Base-by-base conservation (phyloP, 2,113 vertebrate species). In the Pterocles gutturalis region DNA sequence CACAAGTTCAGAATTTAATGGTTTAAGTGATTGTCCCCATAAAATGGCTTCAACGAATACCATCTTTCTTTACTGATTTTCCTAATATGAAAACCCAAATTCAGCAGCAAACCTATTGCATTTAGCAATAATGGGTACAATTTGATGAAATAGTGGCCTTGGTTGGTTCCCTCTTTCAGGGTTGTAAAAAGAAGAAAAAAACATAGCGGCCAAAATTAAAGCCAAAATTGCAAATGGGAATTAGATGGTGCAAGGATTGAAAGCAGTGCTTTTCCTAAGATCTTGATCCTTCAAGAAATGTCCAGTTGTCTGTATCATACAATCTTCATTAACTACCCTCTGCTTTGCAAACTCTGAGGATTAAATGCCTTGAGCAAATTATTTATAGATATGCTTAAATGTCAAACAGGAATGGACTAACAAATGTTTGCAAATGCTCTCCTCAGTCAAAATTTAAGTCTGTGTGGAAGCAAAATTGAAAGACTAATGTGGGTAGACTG, bases 321-420 rank as follows among this genome's bases (percentile, higher is more conserved):
- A 83, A 38, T 83, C 5, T 2, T 57, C 58, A 48, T 46, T 65
- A 92, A 60, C 26, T 38, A 91, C 49, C 5, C 49, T 49, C n/a
- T 89, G 64, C 67, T 91, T 91, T 71, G 69, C 73, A 82, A 85
- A 87, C 73, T 79, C 43, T 29, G 34, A 60, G 17, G 38, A 85
- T 78, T 87, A 93, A 95, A 87, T 61, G 26, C 66, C 46, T 87
- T 69, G 11, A 69, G 75, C 20, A 93, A 79, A 90, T 54, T 29
- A 75, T 66, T 83, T 75, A 36, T 11, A 71, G 5, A 31, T 24
- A 36, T 28, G 48, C 58, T 70, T 61, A 81, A 77, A 72, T 11
- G 49, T 45, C 71, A 73, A 65, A 54, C 7, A 70, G 54, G 15
- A 88, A 58, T 5, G 58, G 88, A 88, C 31, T 77, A 90, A 75